A percentile compares a stretch with the other conserved stretches of the same genome.
Evolutionary conservation across 2,113 vertebrate species (phyloP).

Genomic region (Parotia lawesii): DNA sequence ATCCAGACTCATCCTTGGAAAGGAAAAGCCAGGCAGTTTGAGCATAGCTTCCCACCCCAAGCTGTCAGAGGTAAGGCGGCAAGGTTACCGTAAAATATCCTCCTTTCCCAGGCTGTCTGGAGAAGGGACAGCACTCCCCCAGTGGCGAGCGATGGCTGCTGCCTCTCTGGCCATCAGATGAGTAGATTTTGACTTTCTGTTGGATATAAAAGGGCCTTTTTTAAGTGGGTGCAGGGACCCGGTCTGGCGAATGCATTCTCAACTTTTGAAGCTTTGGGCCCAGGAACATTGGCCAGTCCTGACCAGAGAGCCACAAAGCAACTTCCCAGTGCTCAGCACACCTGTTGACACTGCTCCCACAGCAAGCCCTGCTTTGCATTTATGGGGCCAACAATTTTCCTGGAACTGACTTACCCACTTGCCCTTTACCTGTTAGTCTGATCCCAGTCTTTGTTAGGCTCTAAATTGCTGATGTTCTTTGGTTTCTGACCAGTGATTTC

Average conservation of each 20-base stretch:
- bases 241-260: not conserved
- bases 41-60: not conserved
- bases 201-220: not conserved
- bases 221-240: not conserved
- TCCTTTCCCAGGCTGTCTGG: constrained; percentile 49
- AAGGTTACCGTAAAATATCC: constrained; percentile 50
- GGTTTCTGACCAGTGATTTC: constrained; percentile 80
- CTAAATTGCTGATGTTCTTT: constrained; percentile 65
- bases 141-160: constrained; percentile 58
- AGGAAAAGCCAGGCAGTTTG: not conserved
- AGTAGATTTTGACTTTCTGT: constrained; percentile 51
- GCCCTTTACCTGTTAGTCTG: constrained; percentile 65
- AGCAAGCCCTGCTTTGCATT: not conserved
- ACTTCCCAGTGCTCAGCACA: not conserved
- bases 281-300: not conserved
- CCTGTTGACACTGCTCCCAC: not conserved
- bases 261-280: not conserved
- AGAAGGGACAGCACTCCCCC: constrained; percentile 35
- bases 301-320: not conserved
- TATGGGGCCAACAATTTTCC: not conserved
- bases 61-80: not conserved
- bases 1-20: not conserved
- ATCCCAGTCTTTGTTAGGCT: constrained; percentile 72
- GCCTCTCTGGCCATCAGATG: constrained; percentile 64
- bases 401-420: not conserved